A percentile compares a stretch with the other conserved stretches of the same genome.
phyloP scores from a whole-genome alignment of 2,888 invertebrate genomes.

The Eledona agricola region DNA sequence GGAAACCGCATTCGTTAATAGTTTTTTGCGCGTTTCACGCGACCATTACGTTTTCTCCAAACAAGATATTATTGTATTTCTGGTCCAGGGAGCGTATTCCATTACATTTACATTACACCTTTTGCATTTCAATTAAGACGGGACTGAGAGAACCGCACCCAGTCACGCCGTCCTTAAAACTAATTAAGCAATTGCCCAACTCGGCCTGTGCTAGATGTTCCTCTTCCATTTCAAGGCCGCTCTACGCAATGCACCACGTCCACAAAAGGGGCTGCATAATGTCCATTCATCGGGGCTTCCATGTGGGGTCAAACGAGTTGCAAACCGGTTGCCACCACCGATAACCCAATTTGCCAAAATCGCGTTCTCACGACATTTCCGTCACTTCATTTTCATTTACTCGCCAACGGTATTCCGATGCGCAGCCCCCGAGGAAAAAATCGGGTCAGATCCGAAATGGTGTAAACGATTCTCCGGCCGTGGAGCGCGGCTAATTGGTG shows the following conservation, averaged over 20 bases:
- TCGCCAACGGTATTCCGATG: too few species aligned
- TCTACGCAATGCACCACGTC: constrained; percentile 9
- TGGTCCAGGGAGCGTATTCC: too few species aligned
- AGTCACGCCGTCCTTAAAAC: constrained; percentile 9
- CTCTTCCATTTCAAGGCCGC: constrained; percentile 11
- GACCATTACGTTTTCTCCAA: too few species aligned
- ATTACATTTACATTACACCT: too few species aligned
- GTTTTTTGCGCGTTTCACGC: too few species aligned
- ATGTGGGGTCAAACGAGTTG: constrained; percentile 1
- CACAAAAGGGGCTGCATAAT: constrained; percentile 21
- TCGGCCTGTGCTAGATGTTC: not conserved
- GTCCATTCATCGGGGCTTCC: constrained; percentile 1
- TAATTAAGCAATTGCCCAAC: not conserved
- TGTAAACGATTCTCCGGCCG: too few species aligned
- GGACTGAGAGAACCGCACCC: constrained; percentile 1
- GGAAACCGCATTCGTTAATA: too few species aligned
- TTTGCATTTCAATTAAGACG: constrained; percentile 5
- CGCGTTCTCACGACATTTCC: constrained; percentile 17
- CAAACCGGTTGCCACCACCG: constrained; percentile 8
- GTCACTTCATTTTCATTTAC: too few species aligned
- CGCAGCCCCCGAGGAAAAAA: too few species aligned
- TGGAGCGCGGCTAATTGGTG: too few species aligned
- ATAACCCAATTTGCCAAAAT: constrained; percentile 8
- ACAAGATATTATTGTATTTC: too few species aligned
- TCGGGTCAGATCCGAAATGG: too few species aligned